Percentiles rank a stretch among this genome's conserved stretches.
Conservation (phyloP, 2,113 vertebrate species). For the Globicephala melas region DNA sequence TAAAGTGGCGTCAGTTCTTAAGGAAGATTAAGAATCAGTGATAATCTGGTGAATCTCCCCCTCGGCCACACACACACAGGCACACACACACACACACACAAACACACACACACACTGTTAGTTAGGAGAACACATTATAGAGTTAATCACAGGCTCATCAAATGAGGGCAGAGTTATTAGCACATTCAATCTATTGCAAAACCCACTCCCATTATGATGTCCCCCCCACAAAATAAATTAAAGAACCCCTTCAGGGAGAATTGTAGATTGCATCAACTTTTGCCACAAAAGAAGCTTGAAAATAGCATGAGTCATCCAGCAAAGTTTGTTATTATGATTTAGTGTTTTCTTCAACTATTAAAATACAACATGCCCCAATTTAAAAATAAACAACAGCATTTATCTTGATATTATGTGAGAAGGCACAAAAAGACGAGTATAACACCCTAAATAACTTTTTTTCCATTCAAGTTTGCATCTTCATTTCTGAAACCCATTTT, state of each 20-base stretch:
- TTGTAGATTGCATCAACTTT: conserved; percentile 30
- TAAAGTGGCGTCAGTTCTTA: not conserved
- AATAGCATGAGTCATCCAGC: conserved; percentile 71
- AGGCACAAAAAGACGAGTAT: conserved; percentile 59
- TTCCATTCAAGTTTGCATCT: conserved; percentile 71
- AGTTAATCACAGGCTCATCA: not conserved
- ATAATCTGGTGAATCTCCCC: not conserved
- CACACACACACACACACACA: not conserved
- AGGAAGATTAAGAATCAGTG: not conserved
- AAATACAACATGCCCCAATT: conserved; percentile 67
- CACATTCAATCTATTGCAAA: conserved; percentile 16
- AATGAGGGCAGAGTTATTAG: not conserved
- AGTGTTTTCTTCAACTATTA: conserved; percentile 68
- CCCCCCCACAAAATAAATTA: conserved; percentile 24
- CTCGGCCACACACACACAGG: not conserved
- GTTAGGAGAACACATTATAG: not conserved
- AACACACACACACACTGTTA: not conserved
- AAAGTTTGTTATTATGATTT: conserved; percentile 63
- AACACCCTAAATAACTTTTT: conserved; percentile 77
- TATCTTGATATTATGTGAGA: conserved; percentile 64
- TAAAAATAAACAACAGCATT: conserved; percentile 59
- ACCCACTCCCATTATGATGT: not conserved
- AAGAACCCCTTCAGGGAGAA: not conserved
- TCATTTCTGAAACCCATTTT: conserved; percentile 81
- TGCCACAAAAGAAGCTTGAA: conserved; percentile 67